Percentiles rank a stretch among this genome's conserved stretches.
Conservation (phyloP, 2,797 vertebrate species). For the Coreius guichenoti region DNA sequence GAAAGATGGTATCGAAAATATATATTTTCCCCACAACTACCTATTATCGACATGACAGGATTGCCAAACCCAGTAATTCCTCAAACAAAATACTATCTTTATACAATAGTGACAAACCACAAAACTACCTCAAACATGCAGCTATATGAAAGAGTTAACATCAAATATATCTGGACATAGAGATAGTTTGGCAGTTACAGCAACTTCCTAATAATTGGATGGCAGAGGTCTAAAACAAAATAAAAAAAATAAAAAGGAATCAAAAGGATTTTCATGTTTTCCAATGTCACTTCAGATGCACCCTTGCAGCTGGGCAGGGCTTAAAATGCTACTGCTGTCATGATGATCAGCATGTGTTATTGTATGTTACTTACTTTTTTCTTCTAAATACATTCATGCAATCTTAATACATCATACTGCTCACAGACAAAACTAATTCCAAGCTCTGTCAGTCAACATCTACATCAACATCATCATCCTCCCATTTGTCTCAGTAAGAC, state of each 20-base stretch:
- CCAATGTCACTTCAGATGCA: neutral
- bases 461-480: neutral
- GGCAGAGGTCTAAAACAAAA: neutral
- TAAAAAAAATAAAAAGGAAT: neutral
- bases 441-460: neutral
- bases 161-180: neutral
- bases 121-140: neutral
- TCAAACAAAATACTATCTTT: slow-evolving; percentile 1
- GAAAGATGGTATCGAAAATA: neutral
- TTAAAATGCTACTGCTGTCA: neutral
- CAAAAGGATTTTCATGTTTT: neutral
- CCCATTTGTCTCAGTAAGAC: neutral
- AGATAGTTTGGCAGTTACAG: neutral
- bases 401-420: neutral
- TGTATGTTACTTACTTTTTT: neutral
- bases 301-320: neutral
- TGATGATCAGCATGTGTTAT: neutral
- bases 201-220: neutral
- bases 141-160: slow-evolving; percentile 2
- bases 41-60: slow-evolving; percentile 25
- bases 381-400: neutral
- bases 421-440: neutral
- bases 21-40: slow-evolving; percentile 1
- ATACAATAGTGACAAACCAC: slow-evolving; percentile 11
- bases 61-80: slow-evolving; percentile 23